Evolutionary conservation across 1,140 invertebrate species (phyloP).

Genomic region (Neodiprion lecontei): DNA sequence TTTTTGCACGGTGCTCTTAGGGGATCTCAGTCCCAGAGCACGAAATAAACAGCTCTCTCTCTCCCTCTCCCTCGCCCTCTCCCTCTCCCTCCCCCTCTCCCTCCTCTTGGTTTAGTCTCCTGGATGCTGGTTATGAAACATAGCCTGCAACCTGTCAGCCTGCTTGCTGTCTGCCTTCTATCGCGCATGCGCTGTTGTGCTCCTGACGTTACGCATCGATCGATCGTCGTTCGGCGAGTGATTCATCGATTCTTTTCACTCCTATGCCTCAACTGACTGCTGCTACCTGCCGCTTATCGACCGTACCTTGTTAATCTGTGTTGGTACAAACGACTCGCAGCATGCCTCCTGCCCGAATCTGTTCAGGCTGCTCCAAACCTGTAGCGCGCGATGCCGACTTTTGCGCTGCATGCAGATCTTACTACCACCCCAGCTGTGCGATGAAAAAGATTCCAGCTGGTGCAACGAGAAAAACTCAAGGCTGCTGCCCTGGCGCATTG

Average conservation of each 20-base stretch:
- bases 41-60: no score
- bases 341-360: neutral
- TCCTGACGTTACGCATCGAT: neutral
- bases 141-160: neutral
- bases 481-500: neutral
- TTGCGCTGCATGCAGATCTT: neutral
- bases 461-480: neutral
- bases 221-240: neutral
- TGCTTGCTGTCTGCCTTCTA: no score
- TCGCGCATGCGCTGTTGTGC: neutral
- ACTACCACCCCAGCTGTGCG: neutral
- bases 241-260: neutral
- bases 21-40: no score
- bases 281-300: neutral
- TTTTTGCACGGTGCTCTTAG: no score
- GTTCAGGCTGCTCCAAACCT: neutral
- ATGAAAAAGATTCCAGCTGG: neutral
- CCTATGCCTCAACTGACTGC: neutral
- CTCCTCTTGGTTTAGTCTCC: neutral
- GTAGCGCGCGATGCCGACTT: neutral
- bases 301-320: neutral
- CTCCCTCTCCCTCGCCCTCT: neutral
- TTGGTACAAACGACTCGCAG: neutral
- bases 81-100: neutral
- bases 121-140: neutral